Conservation (phyloP, 2,888 invertebrate genomes). For the Tanypteryx hageni region DNA sequence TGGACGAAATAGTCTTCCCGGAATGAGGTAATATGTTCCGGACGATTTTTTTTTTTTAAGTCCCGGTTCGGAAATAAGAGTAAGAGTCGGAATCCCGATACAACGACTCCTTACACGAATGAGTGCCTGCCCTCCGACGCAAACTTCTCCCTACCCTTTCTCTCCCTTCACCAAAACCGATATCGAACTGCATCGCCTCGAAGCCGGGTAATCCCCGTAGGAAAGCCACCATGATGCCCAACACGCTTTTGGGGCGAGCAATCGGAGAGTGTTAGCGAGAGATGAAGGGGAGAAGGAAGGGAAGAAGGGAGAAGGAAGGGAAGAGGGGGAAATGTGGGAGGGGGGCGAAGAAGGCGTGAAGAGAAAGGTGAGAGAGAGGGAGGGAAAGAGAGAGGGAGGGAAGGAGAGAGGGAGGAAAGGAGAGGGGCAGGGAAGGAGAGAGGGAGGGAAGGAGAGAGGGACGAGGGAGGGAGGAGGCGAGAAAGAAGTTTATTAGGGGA, state of each 20-base stretch:
- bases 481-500: not conserved
- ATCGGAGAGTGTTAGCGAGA: not conserved
- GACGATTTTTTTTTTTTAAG: not conserved
- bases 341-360: not conserved
- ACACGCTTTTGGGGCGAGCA: not conserved
- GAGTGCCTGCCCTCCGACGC: not conserved
- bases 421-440: not conserved
- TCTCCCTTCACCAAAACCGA: not conserved
- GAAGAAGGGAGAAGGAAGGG: not conserved
- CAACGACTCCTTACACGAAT: conserved; percentile 4
- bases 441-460: not conserved
- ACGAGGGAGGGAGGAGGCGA: not conserved
- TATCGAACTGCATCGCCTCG: conserved; percentile 43
- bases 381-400: not conserved
- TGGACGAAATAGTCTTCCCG: not conserved
- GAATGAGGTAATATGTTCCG: not conserved
- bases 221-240: conserved; percentile 54
- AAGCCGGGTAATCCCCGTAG: conserved; percentile 56
- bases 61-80: not conserved
- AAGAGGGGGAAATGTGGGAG: not conserved
- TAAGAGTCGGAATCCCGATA: not conserved
- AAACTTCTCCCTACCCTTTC: not conserved
- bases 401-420: not conserved
- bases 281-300: not conserved
- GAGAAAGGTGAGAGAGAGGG: not conserved